Conservation (phyloP, 2,113 vertebrate genomes). For the Istiophorus platypterus region DNA sequence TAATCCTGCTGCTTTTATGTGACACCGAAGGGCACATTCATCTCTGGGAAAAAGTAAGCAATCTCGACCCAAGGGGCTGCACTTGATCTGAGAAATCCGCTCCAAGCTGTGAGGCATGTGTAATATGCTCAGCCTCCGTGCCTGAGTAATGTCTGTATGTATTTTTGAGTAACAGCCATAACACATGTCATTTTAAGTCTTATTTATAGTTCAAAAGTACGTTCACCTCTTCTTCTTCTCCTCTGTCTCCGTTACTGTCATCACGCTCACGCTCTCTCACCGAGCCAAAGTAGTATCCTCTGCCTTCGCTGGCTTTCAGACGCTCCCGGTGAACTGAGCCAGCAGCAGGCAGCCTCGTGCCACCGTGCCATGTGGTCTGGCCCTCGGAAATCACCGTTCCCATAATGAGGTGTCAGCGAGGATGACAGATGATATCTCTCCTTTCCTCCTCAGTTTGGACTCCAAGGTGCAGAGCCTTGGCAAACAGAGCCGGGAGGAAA, state of each 20-base stretch:
- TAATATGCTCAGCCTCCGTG: slow-evolving; percentile 10
- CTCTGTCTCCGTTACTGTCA: background rate
- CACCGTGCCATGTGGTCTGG: slow-evolving; percentile 42
- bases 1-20: slow-evolving; percentile 58
- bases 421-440: slow-evolving; percentile 39
- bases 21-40: slow-evolving; percentile 18
- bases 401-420: slow-evolving; percentile 52
- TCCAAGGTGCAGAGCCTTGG: slow-evolving; percentile 31
- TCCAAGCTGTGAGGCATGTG: slow-evolving; percentile 28
- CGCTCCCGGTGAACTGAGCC: slow-evolving; percentile 20
- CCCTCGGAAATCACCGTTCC: slow-evolving; percentile 40
- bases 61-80: slow-evolving; percentile 5
- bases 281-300: slow-evolving; percentile 13
- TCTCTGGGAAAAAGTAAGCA: slow-evolving; percentile 17
- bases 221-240: background rate
- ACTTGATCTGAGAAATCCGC: slow-evolving; percentile 28
- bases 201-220: slow-evolving; percentile 8
- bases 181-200: background rate
- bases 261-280: background rate
- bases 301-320: background rate
- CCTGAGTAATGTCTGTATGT: background rate
- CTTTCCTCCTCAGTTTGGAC: slow-evolving; percentile 36
- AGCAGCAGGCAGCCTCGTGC: slow-evolving; percentile 25
- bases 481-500: slow-evolving; percentile 20
- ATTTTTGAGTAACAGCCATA: slow-evolving; percentile 9